These are phyloP conservation scores for Danionella cerebrum DNA, from an alignment of 2,113 vertebrate species.

Conservation along the genomic window DNA sequence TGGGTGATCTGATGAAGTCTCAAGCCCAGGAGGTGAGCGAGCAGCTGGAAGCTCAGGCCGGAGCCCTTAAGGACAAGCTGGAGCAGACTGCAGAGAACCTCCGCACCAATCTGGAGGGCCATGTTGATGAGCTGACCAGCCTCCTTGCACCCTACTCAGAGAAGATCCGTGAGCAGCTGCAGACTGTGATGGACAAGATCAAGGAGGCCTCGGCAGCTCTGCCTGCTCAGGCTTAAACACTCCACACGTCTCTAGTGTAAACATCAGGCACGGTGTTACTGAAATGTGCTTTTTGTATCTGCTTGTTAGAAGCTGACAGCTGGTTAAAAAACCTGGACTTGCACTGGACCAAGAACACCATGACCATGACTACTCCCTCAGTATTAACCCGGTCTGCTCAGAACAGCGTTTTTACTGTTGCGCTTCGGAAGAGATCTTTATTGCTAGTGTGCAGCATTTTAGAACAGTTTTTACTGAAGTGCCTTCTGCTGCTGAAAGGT, in stretches of 20 bases:
- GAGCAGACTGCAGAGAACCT: constrained; percentile 55
- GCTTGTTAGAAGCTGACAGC: neutral
- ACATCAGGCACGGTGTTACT: constrained; percentile 34
- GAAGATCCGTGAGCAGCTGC: constrained; percentile 60
- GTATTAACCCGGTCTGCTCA: constrained; percentile 29
- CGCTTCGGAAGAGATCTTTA: too few relatives aligned
- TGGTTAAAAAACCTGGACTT: constrained; percentile 2
- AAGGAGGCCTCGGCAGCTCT: constrained; percentile 42
- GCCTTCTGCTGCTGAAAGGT: constrained; percentile 42
- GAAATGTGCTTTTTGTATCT: constrained; percentile 42
- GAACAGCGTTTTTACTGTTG: too few relatives aligned
- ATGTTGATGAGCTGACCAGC: constrained; percentile 55
- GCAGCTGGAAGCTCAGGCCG: constrained; percentile 56
- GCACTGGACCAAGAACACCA: neutral
- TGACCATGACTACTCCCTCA: constrained; percentile 23
- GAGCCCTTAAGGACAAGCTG: constrained; percentile 54
- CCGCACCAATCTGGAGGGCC: constrained; percentile 55
- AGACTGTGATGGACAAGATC: constrained; percentile 56
- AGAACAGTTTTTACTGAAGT: constrained; percentile 30
- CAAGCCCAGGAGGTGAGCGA: constrained; percentile 55
- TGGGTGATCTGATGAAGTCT: constrained; percentile 51
- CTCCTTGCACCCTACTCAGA: constrained; percentile 54
- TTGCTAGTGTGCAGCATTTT: too few relatives aligned
- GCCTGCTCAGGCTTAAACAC: constrained; percentile 35
- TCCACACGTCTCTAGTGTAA: constrained; percentile 4